Evolutionary conservation across 2,888 invertebrate species (phyloP).

Genomic region (Elysia crispata): DNA sequence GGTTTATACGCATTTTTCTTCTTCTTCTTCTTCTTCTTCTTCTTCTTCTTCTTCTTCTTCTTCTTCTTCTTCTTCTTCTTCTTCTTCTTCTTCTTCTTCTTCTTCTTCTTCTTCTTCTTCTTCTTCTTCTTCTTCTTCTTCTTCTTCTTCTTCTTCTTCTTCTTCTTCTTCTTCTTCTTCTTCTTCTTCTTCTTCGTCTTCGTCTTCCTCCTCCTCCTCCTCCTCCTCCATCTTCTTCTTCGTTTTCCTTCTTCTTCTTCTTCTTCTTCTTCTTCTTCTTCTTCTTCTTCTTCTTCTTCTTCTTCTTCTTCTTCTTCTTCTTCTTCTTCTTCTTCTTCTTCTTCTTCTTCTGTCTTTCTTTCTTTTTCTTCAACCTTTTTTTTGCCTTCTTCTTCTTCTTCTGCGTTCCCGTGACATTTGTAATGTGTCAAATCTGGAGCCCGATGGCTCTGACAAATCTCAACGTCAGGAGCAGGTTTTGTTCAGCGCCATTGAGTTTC

Average conservation of each 20-base stretch:
- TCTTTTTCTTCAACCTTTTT: not conserved
- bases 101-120: conserved; percentile 34
- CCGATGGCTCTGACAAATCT: too few species aligned
- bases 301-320: conserved; percentile 6
- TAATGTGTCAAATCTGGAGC: too few species aligned
- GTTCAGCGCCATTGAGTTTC: too few species aligned
- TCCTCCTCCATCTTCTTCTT: conserved; percentile 9
- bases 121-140: conserved; percentile 39
- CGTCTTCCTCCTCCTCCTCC: not conserved
- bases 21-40: not conserved
- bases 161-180: conserved; percentile 17
- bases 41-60: not conserved
- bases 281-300: not conserved
- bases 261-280: not conserved
- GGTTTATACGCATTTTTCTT: too few species aligned
- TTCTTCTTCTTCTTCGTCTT: conserved; percentile 16
- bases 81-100: conserved; percentile 28
- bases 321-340: conserved; percentile 6
- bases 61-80: not conserved
- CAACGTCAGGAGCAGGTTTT: too few species aligned
- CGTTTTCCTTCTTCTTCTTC: not conserved
- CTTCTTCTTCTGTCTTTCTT: conserved; percentile 4
- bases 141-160: conserved; percentile 10
- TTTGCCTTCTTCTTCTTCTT: too few species aligned
- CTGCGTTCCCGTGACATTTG: too few species aligned